A percentile compares a stretch with the other conserved stretches of the same genome.
phyloP scores from a whole-genome alignment of 2,888 invertebrate genomes.

The Syritta pipiens region DNA sequence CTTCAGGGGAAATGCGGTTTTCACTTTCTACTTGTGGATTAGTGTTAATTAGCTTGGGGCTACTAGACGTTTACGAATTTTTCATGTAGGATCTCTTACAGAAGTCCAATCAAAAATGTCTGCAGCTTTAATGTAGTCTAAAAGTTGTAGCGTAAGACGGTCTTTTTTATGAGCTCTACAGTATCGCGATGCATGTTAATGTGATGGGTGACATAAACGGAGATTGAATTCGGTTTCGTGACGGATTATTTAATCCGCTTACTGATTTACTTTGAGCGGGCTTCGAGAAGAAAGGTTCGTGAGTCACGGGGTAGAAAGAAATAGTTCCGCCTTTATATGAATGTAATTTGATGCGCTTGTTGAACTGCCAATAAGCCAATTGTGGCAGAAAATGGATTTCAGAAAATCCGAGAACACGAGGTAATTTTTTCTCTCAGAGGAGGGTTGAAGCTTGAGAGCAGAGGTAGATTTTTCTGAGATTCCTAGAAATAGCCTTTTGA shows the following conservation, averaged over 20 bases:
- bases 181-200: conserved; percentile 7
- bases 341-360: no score
- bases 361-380: no score
- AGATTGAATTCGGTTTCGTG: background rate
- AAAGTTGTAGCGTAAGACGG: background rate
- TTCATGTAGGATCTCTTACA: background rate
- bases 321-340: no score
- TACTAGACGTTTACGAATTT: background rate
- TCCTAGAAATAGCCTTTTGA: no score
- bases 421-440: no score
- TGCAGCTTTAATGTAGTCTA: background rate
- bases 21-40: conserved; percentile 35
- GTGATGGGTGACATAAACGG: conserved; percentile 12
- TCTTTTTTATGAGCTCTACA: background rate
- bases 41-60: conserved; percentile 3
- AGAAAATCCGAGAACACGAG: no score
- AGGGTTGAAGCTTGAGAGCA: no score
- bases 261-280: no score
- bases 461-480: no score
- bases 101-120: background rate
- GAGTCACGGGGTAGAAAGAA: no score
- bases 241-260: conserved; percentile 30
- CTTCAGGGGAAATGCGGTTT: conserved; percentile 18
- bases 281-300: no score
- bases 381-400: no score